Evolutionary conservation across 2,888 invertebrate species (phyloP).

Genomic region (Pristionchus fissidentatus): DNA sequence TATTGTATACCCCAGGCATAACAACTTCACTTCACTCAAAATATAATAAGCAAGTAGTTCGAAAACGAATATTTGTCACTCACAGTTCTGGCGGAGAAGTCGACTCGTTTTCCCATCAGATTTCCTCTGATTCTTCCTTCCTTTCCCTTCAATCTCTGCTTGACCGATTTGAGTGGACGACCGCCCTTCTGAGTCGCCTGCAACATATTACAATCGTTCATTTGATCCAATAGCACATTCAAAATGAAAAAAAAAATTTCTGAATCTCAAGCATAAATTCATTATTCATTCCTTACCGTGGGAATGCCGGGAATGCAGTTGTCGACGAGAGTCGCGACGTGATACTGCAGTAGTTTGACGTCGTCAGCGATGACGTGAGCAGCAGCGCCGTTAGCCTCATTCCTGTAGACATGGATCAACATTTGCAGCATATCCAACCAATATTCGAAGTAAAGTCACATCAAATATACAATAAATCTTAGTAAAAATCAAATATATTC

Average conservation of each 20-base stretch:
- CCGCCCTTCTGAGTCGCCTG: constrained; percentile 98
- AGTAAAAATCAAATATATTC: not conserved
- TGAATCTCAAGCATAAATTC: not conserved
- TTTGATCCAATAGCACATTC: not conserved
- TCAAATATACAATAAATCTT: not conserved
- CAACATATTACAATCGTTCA: constrained; percentile 2
- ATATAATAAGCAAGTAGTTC: not conserved
- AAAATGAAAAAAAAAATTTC: not conserved
- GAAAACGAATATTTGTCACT: not conserved
- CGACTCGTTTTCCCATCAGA: constrained; percentile 94
- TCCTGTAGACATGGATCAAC: constrained; percentile 81
- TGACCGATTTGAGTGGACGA: constrained; percentile 96
- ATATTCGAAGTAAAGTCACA: too few relatives aligned
- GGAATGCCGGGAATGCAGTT: constrained; percentile 99
- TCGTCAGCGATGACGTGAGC: constrained; percentile 97
- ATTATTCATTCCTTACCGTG: constrained; percentile 58
- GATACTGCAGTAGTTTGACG: constrained; percentile 96
- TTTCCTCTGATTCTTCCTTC: constrained; percentile 99
- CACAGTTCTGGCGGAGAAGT: constrained; percentile 98
- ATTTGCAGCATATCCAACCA: not conserved
- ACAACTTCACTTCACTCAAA: not conserved
- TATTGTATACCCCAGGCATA: not conserved
- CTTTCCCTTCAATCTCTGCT: constrained; percentile 94
- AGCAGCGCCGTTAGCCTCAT: constrained; percentile 96
- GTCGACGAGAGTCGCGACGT: constrained; percentile 96